Conservation (phyloP, 1,140 invertebrate genomes). For the Apis dorsata region DNA sequence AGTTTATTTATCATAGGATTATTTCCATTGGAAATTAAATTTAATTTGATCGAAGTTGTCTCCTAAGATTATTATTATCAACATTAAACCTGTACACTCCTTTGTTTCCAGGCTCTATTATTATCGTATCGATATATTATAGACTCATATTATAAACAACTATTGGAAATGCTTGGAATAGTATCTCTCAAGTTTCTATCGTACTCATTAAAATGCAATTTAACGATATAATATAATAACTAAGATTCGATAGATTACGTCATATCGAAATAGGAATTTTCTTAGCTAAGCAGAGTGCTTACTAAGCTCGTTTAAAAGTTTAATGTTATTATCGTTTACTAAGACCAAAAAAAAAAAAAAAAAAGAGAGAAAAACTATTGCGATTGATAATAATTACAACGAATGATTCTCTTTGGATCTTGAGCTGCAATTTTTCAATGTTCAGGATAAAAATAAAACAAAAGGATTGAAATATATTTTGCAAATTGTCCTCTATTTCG, state of each 20-base stretch:
- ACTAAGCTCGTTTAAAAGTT: slow-evolving; percentile 10
- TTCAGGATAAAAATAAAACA: neutral
- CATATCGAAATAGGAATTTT: neutral
- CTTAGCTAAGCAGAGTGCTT: neutral
- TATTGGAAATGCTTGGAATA: neutral
- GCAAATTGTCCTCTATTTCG: neutral
- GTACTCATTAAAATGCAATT: slow-evolving; percentile 18
- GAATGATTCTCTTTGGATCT: neutral
- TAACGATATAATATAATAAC: slow-evolving; percentile 18
- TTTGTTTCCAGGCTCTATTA: neutral
- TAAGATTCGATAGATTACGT: slow-evolving; percentile 4
- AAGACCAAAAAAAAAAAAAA: neutral
- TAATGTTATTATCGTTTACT: neutral
- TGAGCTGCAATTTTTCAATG: neutral
- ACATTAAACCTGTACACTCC: too few species aligned
- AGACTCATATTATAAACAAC: neutral
- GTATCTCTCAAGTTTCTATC: neutral
- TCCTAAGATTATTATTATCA: too few species aligned
- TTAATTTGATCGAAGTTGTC: too few species aligned
- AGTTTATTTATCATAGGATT: too few species aligned
- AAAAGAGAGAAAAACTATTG: too few species aligned
- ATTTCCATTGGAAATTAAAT: too few species aligned
- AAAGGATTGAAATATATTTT: neutral
- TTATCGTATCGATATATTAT: neutral
- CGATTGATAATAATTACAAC: neutral